phyloP scores from a whole-genome alignment of 2,113 vertebrate genomes.

The Egretta garzetta region DNA sequence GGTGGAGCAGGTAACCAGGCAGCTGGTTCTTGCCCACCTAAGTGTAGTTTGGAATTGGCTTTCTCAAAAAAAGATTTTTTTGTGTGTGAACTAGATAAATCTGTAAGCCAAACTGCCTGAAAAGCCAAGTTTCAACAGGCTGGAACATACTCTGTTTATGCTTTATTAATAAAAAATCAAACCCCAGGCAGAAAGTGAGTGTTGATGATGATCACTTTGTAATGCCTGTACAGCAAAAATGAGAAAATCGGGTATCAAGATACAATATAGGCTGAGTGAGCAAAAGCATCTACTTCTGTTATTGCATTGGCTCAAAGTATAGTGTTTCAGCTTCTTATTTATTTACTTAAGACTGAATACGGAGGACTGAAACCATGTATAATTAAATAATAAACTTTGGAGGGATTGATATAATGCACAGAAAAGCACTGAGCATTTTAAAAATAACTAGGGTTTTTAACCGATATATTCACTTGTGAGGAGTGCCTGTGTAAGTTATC shows the following conservation, averaged over 20 bases:
- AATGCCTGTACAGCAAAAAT: background rate
- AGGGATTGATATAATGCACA: background rate
- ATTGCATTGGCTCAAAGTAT: background rate
- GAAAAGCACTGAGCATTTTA: background rate
- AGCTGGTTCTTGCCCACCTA: background rate
- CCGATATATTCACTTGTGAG: background rate
- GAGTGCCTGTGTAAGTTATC: background rate
- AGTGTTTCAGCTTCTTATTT: background rate
- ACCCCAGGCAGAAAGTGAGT: background rate
- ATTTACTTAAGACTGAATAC: background rate
- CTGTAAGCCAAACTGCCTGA: background rate
- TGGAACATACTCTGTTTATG: background rate
- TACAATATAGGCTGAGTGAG: background rate
- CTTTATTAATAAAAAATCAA: slow-evolving; percentile 11
- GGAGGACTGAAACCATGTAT: background rate
- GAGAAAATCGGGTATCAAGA: background rate
- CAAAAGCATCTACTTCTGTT: background rate
- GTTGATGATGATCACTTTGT: background rate
- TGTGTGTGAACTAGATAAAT: background rate
- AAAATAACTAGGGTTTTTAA: background rate
- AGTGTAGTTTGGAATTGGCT: background rate
- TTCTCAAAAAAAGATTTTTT: background rate
- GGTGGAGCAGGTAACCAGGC: background rate
- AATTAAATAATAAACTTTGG: background rate
- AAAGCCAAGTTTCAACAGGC: background rate